A percentile compares a stretch with the other conserved stretches of the same genome.
Conservation (phyloP, 92 coral and sea anemone genomes). For the Zoanthus sociatus region DNA sequence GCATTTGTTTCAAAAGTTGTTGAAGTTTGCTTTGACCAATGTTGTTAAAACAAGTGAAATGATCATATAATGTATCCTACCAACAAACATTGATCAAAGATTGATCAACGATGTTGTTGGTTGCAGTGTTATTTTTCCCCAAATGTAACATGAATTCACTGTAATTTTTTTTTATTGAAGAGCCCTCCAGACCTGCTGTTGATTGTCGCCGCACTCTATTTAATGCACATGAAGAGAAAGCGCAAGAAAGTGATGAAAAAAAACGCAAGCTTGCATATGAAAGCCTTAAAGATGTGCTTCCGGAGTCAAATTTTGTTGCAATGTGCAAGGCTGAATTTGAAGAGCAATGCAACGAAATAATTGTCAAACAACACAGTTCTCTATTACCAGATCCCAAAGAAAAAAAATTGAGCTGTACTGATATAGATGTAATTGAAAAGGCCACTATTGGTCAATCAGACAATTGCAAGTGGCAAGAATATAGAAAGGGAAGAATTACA, state of each 20-base stretch:
- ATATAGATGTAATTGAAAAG: slow-evolving; percentile 51
- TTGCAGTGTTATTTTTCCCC: too few species aligned
- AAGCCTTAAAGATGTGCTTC: slow-evolving; percentile 48
- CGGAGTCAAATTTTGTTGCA: slow-evolving; percentile 57
- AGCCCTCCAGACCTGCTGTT: slow-evolving; percentile 38
- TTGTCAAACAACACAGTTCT: slow-evolving; percentile 47
- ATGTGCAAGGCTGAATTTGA: slow-evolving; percentile 59
- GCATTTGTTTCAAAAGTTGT: background rate
- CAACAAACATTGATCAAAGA: background rate
- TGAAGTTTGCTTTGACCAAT: slow-evolving; percentile 1
- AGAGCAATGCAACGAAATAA: slow-evolving; percentile 47
- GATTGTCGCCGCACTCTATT: slow-evolving; percentile 48
- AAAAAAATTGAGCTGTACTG: slow-evolving; percentile 55
- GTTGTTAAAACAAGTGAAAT: background rate
- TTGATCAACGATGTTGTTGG: background rate
- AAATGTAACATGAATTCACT: slow-evolving; percentile 10
- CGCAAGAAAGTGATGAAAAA: slow-evolving; percentile 41
- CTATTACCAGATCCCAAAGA: slow-evolving; percentile 48
- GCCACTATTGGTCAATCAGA: slow-evolving; percentile 67
- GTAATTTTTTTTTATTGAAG: slow-evolving; percentile 40
- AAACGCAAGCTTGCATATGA: slow-evolving; percentile 45
- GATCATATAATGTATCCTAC: slow-evolving; percentile 3
- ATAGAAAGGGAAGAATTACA: slow-evolving; percentile 62
- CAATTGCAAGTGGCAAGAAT: slow-evolving; percentile 53
- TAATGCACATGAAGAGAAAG: slow-evolving; percentile 48